A percentile compares a stretch with the other conserved stretches of the same genome.
phyloP scores from a whole-genome alignment of 2,113 vertebrate genomes.

The Asarcornis scutulata region DNA sequence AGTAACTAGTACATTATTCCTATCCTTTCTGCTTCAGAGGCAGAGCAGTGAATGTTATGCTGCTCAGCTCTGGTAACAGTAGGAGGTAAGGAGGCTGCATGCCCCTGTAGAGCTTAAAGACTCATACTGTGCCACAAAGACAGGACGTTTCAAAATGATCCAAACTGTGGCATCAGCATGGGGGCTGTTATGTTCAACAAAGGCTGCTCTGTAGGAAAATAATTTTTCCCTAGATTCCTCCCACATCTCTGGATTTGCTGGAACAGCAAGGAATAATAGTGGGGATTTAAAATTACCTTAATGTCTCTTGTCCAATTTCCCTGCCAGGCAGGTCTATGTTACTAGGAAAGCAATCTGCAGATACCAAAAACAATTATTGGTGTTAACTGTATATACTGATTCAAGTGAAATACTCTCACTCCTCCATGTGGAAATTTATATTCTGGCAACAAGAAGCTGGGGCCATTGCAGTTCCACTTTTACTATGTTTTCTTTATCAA shows the following conservation, averaged over 20 bases:
- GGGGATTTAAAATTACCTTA: background rate
- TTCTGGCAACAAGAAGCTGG: background rate
- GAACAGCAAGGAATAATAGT: background rate
- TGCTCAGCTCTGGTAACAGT: background rate
- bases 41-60: background rate
- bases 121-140: background rate
- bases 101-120: background rate
- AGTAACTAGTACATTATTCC: background rate
- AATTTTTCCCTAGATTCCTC: background rate
- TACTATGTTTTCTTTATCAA: fast-evolving
- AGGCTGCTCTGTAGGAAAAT: background rate
- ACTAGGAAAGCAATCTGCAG: background rate
- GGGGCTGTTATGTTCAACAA: background rate
- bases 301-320: background rate
- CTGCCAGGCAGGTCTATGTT: background rate
- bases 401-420: background rate
- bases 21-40: background rate
- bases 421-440: background rate
- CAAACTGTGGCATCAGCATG: background rate
- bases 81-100: background rate
- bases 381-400: background rate
- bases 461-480: background rate
- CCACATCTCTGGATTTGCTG: background rate
- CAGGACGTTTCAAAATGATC: background rate
- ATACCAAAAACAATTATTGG: background rate